phyloP scores from a whole-genome alignment of 2,797 vertebrate genomes.

The Muscicapa striata region DNA sequence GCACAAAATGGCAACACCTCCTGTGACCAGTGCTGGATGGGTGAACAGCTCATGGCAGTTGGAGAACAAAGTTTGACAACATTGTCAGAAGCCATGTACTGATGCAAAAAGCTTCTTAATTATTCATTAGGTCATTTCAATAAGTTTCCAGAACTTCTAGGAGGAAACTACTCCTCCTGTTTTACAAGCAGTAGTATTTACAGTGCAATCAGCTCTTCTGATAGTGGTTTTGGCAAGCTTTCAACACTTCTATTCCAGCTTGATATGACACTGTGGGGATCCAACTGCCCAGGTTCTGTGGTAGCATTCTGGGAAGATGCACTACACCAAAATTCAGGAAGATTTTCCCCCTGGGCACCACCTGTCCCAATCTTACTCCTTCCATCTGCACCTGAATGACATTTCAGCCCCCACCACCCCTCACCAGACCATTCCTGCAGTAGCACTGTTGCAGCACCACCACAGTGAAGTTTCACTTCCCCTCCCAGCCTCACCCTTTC shows the following conservation, averaged over 20 bases:
- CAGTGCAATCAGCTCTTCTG: not conserved
- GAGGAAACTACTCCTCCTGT: not conserved
- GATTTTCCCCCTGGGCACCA: not conserved
- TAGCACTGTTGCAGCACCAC: not conserved
- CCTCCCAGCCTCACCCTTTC: not conserved
- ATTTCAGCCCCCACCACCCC: not conserved
- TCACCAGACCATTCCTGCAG: not conserved
- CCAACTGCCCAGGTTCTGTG: not conserved
- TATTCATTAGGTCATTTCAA: not conserved
- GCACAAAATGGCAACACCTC: not conserved
- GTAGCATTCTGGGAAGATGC: not conserved
- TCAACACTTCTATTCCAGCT: not conserved
- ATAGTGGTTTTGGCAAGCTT: not conserved
- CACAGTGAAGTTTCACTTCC: not conserved
- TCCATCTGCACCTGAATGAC: not conserved
- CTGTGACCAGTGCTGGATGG: not conserved
- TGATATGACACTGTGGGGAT: not conserved
- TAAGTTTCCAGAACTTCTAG: not conserved
- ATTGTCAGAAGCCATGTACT: not conserved
- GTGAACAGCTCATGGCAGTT: not conserved
- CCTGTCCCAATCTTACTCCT: not conserved
- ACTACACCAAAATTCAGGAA: not conserved
- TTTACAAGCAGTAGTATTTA: conserved; percentile 1
- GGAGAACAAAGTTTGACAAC: not conserved
- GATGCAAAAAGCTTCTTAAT: not conserved